Conservation (phyloP, 2,113 vertebrate genomes). For the Ceyx cyanopectus region DNA sequence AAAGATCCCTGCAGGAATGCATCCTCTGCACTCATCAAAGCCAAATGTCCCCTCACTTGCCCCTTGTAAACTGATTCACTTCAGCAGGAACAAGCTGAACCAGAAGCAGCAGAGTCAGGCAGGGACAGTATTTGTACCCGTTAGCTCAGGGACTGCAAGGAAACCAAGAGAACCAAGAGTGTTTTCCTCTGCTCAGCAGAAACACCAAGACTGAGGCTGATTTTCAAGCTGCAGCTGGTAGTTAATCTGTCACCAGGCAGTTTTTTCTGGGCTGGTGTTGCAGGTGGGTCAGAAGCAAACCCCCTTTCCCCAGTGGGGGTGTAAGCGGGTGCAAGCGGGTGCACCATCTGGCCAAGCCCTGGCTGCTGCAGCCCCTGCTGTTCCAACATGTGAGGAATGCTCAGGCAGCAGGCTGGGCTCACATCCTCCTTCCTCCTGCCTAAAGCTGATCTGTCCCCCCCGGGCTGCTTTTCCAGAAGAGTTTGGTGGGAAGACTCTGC, state of each 20-base stretch:
- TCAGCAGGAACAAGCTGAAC: constrained; percentile 1
- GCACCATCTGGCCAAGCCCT: constrained; percentile 43
- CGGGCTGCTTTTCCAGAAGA: constrained; percentile 35
- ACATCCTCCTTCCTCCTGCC: constrained; percentile 59
- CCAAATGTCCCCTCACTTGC: constrained; percentile 20
- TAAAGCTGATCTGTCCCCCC: constrained; percentile 55
- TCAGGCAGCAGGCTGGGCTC: constrained; percentile 43
- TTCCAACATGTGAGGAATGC: constrained; percentile 59
- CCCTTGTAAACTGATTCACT: constrained; percentile 30
- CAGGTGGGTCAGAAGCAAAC: neutral
- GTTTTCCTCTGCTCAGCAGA: neutral
- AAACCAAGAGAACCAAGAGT: neutral
- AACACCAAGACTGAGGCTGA: neutral
- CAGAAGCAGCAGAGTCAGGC: neutral
- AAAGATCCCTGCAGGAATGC: constrained; percentile 36
- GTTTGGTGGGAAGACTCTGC: constrained; percentile 58
- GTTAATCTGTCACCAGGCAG: constrained; percentile 1
- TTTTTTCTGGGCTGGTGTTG: neutral
- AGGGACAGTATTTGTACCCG: neutral
- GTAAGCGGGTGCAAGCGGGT: constrained; percentile 10
- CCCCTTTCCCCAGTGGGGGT: neutral
- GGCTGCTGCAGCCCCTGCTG: constrained; percentile 7
- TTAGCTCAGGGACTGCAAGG: neutral
- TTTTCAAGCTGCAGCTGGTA: neutral
- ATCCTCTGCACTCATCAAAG: constrained; percentile 38